Evolutionary conservation across 2,888 invertebrate genomes (phyloP).

Genomic region (Nemoura dubitans): DNA sequence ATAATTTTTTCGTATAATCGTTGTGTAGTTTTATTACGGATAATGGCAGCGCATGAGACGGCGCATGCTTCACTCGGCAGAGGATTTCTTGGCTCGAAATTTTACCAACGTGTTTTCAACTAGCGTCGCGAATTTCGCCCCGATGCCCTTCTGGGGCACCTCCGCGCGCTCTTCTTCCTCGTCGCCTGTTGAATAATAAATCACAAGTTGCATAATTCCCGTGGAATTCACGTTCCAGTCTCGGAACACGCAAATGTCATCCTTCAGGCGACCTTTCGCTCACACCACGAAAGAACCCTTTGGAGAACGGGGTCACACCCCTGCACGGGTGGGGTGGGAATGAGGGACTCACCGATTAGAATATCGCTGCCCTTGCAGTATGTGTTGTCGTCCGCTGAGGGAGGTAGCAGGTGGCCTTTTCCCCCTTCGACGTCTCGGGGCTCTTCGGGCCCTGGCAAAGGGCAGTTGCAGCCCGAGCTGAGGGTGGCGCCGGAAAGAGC

Average conservation of each 20-base stretch:
- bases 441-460: conserved; percentile 41
- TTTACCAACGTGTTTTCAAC: conserved; percentile 43
- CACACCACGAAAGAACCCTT: background rate
- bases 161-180: conserved; percentile 21
- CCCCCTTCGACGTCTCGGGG: conserved; percentile 26
- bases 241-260: background rate
- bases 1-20: background rate
- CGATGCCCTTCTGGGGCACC: conserved; percentile 27
- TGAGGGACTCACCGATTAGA: conserved; percentile 51
- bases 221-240: background rate
- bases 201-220: background rate
- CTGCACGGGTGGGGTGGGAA: background rate
- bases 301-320: background rate
- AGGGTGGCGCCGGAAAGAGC: conserved; percentile 53
- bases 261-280: background rate
- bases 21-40: no score
- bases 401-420: background rate
- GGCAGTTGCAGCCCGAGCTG: conserved; percentile 50
- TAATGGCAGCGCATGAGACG: background rate
- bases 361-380: conserved; percentile 54
- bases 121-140: conserved; percentile 35
- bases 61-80: background rate
- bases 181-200: conserved; percentile 29
- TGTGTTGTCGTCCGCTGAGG: conserved; percentile 47
- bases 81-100: conserved; percentile 41